Evolutionary conservation across 2,797 vertebrate genomes (phyloP), one percentile per base, ranked within the genome.

Genomic region (Fratercula arctica): DNA sequence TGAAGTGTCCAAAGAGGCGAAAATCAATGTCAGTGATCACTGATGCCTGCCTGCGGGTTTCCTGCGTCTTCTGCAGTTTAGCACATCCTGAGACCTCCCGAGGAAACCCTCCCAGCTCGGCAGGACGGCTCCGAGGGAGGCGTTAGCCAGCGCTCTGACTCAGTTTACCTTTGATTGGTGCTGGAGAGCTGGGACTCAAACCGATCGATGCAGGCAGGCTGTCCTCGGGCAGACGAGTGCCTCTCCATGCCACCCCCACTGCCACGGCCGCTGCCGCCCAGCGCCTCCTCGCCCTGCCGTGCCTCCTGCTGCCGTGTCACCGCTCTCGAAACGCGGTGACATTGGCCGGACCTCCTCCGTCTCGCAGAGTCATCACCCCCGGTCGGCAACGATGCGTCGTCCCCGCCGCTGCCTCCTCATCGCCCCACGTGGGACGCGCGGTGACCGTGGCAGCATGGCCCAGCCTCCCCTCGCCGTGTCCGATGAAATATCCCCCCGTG

Each of bases 371-470:
- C 3, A 4, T 10, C 53, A 17, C 28, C 45, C 67, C 16, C 15
- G 23, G 21, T 24, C 4, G 3, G 33, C 43, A 21, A 15, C 2
- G 2, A 39, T 3, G 4, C 3, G 0, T 18, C 7, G 2, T 54
- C 68, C 67, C 46, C 2, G 1, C 24, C 5, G 2, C 48, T 23
- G 41, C 29, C 29, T 31, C 57, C 17, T 8, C 35, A 10, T n/a
- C 7, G 5, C 35, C 46, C 17, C 5, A 10, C 2, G 3, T 2
- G 18, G 51, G 31, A 59, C 12, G 3, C 33, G 31, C 13, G 1
- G 12, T 17, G 59, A 4, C 48, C 37, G 53, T 3, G 24, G 8
- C 21, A 33, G 35, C 33, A 4, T 16, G 11, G 31, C 53, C 25
- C 33, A 16, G 50, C 70, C 16, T 72, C 45, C 57, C 14, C 45